These are phyloP conservation scores for Pseudomugil tenellus DNA, from an alignment of 2,797 vertebrate genomes.

Conservation along the genomic window DNA sequence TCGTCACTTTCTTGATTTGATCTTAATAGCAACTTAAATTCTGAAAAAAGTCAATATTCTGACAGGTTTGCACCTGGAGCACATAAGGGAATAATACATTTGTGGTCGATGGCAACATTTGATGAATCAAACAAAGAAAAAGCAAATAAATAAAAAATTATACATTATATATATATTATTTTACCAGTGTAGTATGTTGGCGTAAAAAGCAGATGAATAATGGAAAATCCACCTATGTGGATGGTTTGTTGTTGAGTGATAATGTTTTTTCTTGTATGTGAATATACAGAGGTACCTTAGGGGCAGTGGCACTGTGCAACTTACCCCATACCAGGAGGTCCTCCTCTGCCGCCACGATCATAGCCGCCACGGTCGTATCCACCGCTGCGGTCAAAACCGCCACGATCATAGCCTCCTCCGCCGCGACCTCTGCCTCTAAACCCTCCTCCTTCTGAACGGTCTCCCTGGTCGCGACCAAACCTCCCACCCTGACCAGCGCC, in stretches of 20 bases:
- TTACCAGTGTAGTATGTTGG: slow-evolving; percentile 23
- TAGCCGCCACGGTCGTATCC: slow-evolving; percentile 72
- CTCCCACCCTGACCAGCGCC: slow-evolving; percentile 68
- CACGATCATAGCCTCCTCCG: slow-evolving; percentile 57
- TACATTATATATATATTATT: too few species aligned
- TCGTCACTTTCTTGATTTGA: slow-evolving; percentile 7
- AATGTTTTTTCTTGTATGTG: slow-evolving; percentile 38
- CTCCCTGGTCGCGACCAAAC: slow-evolving; percentile 78
- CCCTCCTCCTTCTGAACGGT: slow-evolving; percentile 76
- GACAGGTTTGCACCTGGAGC: slow-evolving; percentile 11
- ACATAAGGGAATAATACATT: slow-evolving; percentile 13
- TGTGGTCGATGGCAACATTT: slow-evolving; percentile 7
- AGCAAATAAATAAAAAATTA: too few species aligned
- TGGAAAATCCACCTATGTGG: slow-evolving; percentile 30
- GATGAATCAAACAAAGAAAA: neutral
- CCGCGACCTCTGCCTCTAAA: slow-evolving; percentile 73
- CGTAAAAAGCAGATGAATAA: slow-evolving; percentile 50
- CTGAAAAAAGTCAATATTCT: neutral
- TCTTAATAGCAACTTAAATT: slow-evolving; percentile 7
- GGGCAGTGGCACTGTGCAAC: slow-evolving; percentile 81
- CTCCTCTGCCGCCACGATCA: slow-evolving; percentile 81
- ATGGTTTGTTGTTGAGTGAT: slow-evolving; percentile 34
- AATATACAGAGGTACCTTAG: slow-evolving; percentile 76
- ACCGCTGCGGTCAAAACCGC: slow-evolving; percentile 70
- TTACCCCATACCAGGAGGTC: slow-evolving; percentile 87